These are phyloP conservation scores for Zelostemma sp. DNA, from an alignment of 1,140 invertebrate genomes.

Conservation along the genomic window DNA sequence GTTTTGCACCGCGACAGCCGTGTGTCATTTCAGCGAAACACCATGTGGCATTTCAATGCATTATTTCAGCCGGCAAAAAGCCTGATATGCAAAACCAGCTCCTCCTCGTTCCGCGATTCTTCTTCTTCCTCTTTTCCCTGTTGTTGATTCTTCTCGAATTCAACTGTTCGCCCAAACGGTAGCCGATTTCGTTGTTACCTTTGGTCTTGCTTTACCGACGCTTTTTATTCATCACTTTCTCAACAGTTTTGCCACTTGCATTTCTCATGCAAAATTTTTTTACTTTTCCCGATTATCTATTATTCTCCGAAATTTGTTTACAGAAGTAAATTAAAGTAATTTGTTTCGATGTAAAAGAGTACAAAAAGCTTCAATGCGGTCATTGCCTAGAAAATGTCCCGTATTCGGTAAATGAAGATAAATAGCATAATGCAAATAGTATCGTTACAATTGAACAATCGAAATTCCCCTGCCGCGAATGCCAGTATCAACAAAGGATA, in stretches of 20 bases:
- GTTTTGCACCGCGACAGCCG: constrained; percentile 61
- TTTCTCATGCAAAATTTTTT: no score
- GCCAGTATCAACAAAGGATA: not conserved
- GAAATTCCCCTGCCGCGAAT: not conserved
- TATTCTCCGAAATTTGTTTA: no score
- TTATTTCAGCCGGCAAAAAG: constrained; percentile 66
- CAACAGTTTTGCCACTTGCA: no score
- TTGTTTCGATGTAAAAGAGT: no score
- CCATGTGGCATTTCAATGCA: constrained; percentile 68
- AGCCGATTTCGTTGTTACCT: constrained; percentile 40
- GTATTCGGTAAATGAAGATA: no score
- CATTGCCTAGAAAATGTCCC: no score
- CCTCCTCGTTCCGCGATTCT: constrained; percentile 39
- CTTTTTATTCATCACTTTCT: no score
- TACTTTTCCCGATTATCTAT: no score
- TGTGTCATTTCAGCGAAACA: constrained; percentile 65
- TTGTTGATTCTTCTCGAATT: constrained; percentile 26
- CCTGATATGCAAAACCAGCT: constrained; percentile 64
- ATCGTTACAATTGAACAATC: not conserved
- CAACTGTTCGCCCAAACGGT: constrained; percentile 31
- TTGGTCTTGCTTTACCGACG: no score
- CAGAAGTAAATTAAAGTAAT: no score
- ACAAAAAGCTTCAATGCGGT: no score
- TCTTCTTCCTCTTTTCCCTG: constrained; percentile 21
- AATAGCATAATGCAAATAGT: not conserved